Evolutionary conservation across 1,140 invertebrate species (phyloP), one percentile per base, ranked within the genome.

Genomic region (Drosophila asahinai): DNA sequence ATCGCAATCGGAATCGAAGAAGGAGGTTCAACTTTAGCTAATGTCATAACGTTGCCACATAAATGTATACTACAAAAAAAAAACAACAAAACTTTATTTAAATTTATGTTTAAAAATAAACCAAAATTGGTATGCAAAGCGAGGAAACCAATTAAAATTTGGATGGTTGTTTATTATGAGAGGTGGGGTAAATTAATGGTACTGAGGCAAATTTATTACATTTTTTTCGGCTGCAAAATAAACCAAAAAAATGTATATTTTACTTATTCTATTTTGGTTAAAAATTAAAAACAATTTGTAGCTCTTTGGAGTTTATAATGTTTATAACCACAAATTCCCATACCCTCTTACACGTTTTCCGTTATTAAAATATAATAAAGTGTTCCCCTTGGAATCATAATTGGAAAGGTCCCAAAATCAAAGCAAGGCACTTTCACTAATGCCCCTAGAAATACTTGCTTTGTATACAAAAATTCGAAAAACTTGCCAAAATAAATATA

Each of bases 41-140:
- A 74, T 73, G 71, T 74, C 71, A 73, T 74, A 84, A 80, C 51
- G 70, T 83, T 83, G 81, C 81, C 71, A 74, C 81, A 73, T 80
- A 63, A 80, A 65, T 81, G 79, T 81, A 81, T 81, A 84, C 61
- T 47, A 71, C 60, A 60, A 77, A 58, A 64, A 55, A 36, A 36
- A 30, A 30, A 30, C 0, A 40, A 42, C 36, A 40, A 6, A 66
- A 42, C 71, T 61, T 61, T 73, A 74, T 74, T 74, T 74, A 74
- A 74, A 74, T 73, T 67, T 81, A 82, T 81, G 67, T 45, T 62
- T 60, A 73, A 63, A 51, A 84, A 80, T 83, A 83, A 81, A 81
- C 67, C 67, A 45, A 73, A 61, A 74, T 74, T 74, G 71, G 71
- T 74, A 73, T 74, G 71, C 71, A 74, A 73, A 74, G 71, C 71